Conservation (phyloP, 2,113 vertebrate species). For the Azemiops feae region DNA sequence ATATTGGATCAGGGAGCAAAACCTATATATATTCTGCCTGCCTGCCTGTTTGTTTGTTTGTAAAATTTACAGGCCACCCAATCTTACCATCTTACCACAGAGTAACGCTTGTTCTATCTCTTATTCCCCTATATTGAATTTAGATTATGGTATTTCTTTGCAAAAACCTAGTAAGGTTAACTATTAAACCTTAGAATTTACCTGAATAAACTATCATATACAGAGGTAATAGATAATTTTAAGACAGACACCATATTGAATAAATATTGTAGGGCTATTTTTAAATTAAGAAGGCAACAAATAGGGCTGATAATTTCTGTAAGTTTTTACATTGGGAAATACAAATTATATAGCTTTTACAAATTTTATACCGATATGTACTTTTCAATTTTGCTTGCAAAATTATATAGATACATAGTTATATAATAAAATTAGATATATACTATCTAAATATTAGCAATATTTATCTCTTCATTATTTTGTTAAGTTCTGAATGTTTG, state of each 20-base stretch:
- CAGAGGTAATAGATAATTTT: background rate
- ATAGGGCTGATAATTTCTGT: background rate
- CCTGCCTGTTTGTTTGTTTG: too few relatives aligned
- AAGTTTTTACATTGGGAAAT: background rate
- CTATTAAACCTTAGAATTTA: background rate
- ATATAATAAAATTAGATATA: background rate
- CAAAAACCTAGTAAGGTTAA: background rate
- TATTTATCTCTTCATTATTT: background rate
- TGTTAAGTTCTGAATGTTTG: conserved; percentile 28
- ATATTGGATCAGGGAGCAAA: too few relatives aligned
- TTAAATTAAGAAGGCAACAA: background rate
- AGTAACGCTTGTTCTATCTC: background rate
- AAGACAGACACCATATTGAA: background rate
- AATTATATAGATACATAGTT: background rate
- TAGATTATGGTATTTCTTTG: background rate
- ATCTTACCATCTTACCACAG: background rate
- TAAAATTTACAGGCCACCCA: background rate
- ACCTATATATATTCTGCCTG: background rate
- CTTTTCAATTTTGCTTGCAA: conserved; percentile 1
- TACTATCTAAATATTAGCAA: background rate
- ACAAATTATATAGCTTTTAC: conserved; percentile 6
- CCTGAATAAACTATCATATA: background rate
- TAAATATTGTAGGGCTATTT: background rate
- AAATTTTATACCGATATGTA: background rate
- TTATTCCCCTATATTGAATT: background rate